phyloP scores from a whole-genome alignment of 2,113 vertebrate species.

The Alces alces region DNA sequence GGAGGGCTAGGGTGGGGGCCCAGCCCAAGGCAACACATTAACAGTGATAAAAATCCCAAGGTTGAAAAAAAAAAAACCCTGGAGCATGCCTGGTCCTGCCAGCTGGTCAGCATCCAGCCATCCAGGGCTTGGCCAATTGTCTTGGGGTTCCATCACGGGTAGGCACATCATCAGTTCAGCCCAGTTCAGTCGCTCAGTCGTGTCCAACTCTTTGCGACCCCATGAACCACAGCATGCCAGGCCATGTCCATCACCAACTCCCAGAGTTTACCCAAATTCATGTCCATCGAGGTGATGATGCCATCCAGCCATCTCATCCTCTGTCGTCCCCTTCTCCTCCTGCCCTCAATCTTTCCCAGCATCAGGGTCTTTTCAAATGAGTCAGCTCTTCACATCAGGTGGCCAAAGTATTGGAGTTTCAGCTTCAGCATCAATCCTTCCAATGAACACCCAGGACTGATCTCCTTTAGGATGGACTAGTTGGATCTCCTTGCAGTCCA shows the following conservation, averaged over 20 bases:
- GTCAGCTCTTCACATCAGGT: neutral
- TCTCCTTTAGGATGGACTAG: neutral
- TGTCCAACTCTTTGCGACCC: neutral
- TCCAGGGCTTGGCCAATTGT: neutral
- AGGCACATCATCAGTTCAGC: neutral
- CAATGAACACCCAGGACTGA: neutral
- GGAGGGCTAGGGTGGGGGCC: neutral
- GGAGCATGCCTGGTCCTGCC: neutral
- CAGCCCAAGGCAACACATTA: neutral
- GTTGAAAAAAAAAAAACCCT: neutral
- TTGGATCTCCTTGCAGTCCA: neutral
- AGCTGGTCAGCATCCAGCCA: neutral
- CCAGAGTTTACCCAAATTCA: neutral
- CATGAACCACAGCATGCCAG: neutral
- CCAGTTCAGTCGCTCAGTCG: neutral
- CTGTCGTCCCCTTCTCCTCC: neutral
- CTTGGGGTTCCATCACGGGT: neutral
- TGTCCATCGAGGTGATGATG: neutral
- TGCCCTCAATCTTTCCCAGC: neutral
- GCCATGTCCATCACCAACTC: neutral
- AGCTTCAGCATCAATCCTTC: neutral
- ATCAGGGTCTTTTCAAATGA: neutral
- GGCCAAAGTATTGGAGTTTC: neutral
- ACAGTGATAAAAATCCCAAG: neutral
- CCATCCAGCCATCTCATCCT: neutral